Evolutionary conservation across 2,797 vertebrate genomes (phyloP).

Genomic region (Zenarchopterus dispar): DNA sequence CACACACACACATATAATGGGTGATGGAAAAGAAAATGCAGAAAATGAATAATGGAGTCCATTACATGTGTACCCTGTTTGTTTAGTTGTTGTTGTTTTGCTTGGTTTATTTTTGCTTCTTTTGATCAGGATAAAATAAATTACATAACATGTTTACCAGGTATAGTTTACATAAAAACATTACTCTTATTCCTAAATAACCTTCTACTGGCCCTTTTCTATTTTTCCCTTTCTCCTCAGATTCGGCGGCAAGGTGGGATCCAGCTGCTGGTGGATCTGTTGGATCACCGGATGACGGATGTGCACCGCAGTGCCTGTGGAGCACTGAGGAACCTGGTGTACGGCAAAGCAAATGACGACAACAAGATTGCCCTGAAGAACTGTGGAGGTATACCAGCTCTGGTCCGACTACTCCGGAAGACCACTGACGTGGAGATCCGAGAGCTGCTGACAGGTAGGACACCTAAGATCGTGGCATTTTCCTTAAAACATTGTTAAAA

Average conservation of each 20-base stretch:
- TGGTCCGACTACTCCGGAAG: slow-evolving; percentile 96
- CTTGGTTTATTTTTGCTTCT: too few relatives aligned
- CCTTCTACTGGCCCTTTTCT: too few relatives aligned
- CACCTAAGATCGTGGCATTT: not conserved
- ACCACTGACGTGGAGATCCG: slow-evolving; percentile 96
- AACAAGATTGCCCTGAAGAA: slow-evolving; percentile 99
- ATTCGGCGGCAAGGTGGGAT: slow-evolving; percentile 97
- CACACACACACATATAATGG: not conserved
- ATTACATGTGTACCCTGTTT: too few relatives aligned
- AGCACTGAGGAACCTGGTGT: slow-evolving; percentile 94
- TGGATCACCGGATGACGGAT: slow-evolving; percentile 97
- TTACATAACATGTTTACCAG: too few relatives aligned
- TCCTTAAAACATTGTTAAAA: not conserved
- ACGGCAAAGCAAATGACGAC: slow-evolving; percentile 97
- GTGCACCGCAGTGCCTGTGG: slow-evolving; percentile 98
- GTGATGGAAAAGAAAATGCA: slow-evolving; percentile 16
- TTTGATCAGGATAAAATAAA: too few relatives aligned
- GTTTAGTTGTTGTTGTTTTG: too few relatives aligned
- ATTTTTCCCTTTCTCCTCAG: slow-evolving; percentile 66
- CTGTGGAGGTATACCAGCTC: slow-evolving; percentile 95
- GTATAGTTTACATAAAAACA: too few relatives aligned
- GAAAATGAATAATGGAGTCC: slow-evolving; percentile 16
- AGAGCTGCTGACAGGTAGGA: slow-evolving; percentile 95
- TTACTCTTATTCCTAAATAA: too few relatives aligned
- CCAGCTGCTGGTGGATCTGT: slow-evolving; percentile 94